These are phyloP conservation scores for Stramonita haemastoma DNA, from an alignment of 2,888 invertebrate genomes.

Conservation along the genomic window DNA sequence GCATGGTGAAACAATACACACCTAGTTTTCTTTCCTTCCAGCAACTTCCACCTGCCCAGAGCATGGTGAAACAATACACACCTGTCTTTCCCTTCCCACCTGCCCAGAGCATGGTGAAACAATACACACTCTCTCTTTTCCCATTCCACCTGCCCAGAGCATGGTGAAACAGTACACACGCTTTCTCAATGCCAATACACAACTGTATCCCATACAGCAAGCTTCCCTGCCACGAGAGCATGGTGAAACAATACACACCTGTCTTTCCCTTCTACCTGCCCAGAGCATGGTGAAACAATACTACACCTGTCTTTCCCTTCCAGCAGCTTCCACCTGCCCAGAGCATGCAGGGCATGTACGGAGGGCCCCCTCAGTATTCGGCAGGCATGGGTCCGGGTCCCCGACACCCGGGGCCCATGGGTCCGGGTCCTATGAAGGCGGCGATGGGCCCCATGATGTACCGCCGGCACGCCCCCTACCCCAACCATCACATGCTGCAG, in stretches of 20 bases:
- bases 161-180: too few species aligned
- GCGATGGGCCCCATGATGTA: constrained; percentile 56
- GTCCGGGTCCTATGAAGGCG: constrained; percentile 56
- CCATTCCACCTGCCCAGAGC: too few species aligned
- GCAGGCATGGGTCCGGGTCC: constrained; percentile 79
- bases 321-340: constrained; percentile 5
- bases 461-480: constrained; percentile 86
- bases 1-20: too few species aligned
- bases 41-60: too few species aligned
- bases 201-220: too few species aligned
- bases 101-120: neutral
- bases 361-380: constrained; percentile 59
- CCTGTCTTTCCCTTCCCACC: neutral
- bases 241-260: too few species aligned
- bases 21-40: too few species aligned
- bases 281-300: too few species aligned
- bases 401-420: constrained; percentile 78
- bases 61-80: too few species aligned
- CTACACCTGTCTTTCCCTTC: neutral
- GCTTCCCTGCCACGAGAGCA: too few species aligned
- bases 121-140: too few species aligned
- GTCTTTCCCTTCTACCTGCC: neutral
- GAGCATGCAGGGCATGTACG: constrained; percentile 27
- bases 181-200: too few species aligned
- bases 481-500: constrained; percentile 85